Conservation (phyloP, 2,888 invertebrate species). For the Cataglyphis altisquamis region DNA sequence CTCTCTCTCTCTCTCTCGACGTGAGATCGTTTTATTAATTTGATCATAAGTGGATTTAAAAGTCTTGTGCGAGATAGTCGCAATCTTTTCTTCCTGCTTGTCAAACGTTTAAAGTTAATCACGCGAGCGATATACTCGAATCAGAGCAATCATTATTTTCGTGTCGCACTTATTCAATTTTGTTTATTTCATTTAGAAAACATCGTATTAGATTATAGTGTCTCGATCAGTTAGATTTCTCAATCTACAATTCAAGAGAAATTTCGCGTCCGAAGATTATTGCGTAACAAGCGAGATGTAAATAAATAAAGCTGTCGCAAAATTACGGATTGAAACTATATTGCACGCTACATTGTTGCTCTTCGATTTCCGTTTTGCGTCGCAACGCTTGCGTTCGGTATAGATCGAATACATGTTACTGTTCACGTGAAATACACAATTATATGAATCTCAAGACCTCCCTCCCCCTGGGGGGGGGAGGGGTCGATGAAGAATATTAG, state of each 20-base stretch:
- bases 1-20: not conserved
- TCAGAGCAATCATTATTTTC: not conserved
- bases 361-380: not conserved
- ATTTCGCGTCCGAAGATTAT: not conserved
- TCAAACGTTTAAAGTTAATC: not conserved
- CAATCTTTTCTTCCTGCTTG: not conserved
- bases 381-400: not conserved
- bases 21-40: constrained; percentile 23
- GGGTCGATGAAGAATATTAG: not conserved
- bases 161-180: not conserved
- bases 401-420: constrained; percentile 24
- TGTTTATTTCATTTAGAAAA: not conserved
- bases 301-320: not conserved
- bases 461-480: no score
- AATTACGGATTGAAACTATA: not conserved
- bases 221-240: not conserved
- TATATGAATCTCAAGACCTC: constrained; percentile 35
- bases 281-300: not conserved
- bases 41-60: constrained; percentile 24
- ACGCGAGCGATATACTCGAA: not conserved
- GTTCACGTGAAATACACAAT: constrained; percentile 51
- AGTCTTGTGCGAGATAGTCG: not conserved
- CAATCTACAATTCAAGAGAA: not conserved
- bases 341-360: not conserved
- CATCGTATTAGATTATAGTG: not conserved